phyloP scores from a whole-genome alignment of 2,888 invertebrate genomes.

The Drosophila paucipuncta region DNA sequence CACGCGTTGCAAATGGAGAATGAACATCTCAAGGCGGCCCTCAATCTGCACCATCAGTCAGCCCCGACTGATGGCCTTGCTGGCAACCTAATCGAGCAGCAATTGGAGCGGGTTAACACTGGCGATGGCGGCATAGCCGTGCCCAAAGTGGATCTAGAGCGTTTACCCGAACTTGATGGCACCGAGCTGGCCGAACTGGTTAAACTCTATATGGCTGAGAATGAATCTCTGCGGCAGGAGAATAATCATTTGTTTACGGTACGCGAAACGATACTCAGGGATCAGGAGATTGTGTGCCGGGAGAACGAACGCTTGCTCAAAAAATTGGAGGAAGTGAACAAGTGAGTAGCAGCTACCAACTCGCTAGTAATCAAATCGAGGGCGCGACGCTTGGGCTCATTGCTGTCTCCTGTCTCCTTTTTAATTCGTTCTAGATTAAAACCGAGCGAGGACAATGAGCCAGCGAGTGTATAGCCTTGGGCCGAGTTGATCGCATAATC shows the following conservation, averaged over 20 bases:
- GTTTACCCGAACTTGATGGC: slow-evolving; percentile 91
- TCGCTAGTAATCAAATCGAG: slow-evolving; percentile 1
- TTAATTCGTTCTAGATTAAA: slow-evolving; percentile 78
- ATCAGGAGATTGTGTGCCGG: slow-evolving; percentile 95
- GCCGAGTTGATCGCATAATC: slow-evolving; percentile 14
- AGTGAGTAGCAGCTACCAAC: slow-evolving; percentile 87
- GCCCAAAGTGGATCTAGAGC: slow-evolving; percentile 90
- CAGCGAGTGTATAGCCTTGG: slow-evolving; percentile 41
- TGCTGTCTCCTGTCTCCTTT: slow-evolving; percentile 71
- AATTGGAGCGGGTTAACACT: slow-evolving; percentile 61
- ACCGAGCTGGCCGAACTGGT: slow-evolving; percentile 93
- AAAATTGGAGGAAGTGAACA: slow-evolving; percentile 95
- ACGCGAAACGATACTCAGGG: slow-evolving; percentile 92
- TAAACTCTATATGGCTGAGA: slow-evolving; percentile 93
- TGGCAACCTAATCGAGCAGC: slow-evolving; percentile 54
- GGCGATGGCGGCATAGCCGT: slow-evolving; percentile 76
- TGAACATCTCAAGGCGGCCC: slow-evolving; percentile 92
- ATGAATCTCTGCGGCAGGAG: slow-evolving; percentile 91
- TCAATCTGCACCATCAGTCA: slow-evolving; percentile 89
- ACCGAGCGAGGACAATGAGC: slow-evolving; percentile 78
- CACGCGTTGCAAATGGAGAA: slow-evolving; percentile 94
- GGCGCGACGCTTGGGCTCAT: slow-evolving; percentile 68
- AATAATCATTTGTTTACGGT: slow-evolving; percentile 93
- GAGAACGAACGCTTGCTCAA: slow-evolving; percentile 95
- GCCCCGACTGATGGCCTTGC: slow-evolving; percentile 57